Evolutionary conservation across 2,888 invertebrate genomes (phyloP), one percentile per base, ranked within the genome.

Genomic region (Myopa tessellatipennis): DNA sequence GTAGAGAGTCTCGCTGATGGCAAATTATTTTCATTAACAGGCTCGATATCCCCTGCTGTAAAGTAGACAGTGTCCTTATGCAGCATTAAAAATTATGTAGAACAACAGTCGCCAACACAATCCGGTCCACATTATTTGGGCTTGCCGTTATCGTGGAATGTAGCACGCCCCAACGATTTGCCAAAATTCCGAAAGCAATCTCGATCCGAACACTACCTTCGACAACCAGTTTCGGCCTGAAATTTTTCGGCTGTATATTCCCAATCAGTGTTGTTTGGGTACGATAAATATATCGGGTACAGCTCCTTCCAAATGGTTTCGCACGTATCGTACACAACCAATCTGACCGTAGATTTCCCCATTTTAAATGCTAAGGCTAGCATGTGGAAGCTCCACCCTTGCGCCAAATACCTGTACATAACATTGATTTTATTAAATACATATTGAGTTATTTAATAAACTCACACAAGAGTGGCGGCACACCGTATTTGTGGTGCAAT

Each of bases 191-290:
- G n/a, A 71, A 71, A 16, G 36, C 18, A 18, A 26, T 34, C 36
- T 71, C 71, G 7, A 71, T 71, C 18, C 36, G n/a, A 14, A 40
- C 70, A 5, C 71, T 12, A 58, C 71, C 34, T 71, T 55, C 16
- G 71, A 71, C 71, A 71, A 1, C 26, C 26, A 2, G 26, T 26
- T 26, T 26, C 26, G 26, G 26, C 26, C 26, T 26, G 26, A 2
- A 26, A 26, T 2, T 26, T 26, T 26, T 26, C 26, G 26, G 26
- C 26, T 1, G 26, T 26, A 26, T 26, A 2, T 26, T 26, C 26
- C 26, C 26, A 26, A 26, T 26, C 26, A 26, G 26, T 26, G 26
- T 26, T 26, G 26, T 26, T 26, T 26, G 26, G 26, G 26, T 26
- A 26, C 26, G 26, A 26, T 26, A 26, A 26, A 26, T 26, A 26